phyloP scores from a whole-genome alignment of 2,797 vertebrate genomes.

The Hipposideros larvatus region DNA sequence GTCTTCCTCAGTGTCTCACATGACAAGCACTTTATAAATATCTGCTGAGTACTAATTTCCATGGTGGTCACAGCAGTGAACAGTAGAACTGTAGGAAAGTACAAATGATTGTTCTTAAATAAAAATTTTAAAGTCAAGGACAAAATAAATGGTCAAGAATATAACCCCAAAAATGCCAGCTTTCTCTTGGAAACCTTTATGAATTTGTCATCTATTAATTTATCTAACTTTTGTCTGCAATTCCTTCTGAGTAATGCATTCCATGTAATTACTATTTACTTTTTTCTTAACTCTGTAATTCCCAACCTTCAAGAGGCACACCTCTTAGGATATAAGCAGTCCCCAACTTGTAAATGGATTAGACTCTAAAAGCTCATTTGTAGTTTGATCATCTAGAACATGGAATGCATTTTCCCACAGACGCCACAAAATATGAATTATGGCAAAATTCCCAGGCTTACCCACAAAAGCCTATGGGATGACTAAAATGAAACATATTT shows the following conservation, averaged over 20 bases:
- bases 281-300: background rate
- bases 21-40: background rate
- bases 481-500: background rate
- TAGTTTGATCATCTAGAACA: conserved; percentile 1
- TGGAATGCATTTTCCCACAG: conserved; percentile 1
- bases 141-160: conserved; percentile 16
- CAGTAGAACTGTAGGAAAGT: background rate
- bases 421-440: background rate
- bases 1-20: background rate
- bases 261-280: background rate
- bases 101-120: background rate
- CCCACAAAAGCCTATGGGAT: background rate
- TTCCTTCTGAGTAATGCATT: background rate
- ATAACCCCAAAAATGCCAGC: background rate
- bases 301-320: background rate
- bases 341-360: background rate
- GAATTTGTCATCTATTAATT: background rate
- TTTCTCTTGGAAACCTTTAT: conserved; percentile 18
- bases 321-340: background rate
- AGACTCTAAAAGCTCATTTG: background rate
- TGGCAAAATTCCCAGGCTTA: conserved; percentile 23
- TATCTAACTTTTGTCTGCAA: background rate
- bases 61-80: background rate
- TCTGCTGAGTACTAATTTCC: background rate
- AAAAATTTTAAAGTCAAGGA: conserved; percentile 5